Percentiles rank a stretch among this genome's conserved stretches.
Conservation (phyloP, 2,113 vertebrate species). For the Terrapene triunguis region DNA sequence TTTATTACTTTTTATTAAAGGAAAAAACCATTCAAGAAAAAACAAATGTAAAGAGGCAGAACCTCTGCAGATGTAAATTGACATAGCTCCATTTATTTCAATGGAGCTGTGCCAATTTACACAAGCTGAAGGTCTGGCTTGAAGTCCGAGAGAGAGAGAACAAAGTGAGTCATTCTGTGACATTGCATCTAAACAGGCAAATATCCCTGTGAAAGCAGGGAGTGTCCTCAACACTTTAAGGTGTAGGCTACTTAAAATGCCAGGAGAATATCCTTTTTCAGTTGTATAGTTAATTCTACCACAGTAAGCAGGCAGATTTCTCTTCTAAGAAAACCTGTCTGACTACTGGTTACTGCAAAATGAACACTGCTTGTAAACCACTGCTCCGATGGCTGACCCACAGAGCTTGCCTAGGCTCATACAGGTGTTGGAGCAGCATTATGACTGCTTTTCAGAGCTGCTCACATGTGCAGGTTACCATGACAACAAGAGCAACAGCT, state of each 20-base stretch:
- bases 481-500: background rate
- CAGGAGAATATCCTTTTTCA: background rate
- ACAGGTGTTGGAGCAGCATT: background rate
- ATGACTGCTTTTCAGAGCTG: background rate
- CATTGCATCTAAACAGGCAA: background rate
- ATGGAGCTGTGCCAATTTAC: background rate
- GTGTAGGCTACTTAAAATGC: background rate
- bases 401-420: background rate
- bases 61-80: accelerated
- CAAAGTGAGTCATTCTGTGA: background rate
- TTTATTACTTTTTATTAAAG: background rate
- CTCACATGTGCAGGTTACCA: background rate
- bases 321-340: background rate
- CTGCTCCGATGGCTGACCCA: accelerated
- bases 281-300: background rate
- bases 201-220: background rate
- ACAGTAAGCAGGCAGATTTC: background rate
- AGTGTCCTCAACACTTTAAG: background rate
- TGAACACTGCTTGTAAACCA: background rate
- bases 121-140: accelerated
- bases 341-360: background rate
- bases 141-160: accelerated
- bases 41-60: background rate
- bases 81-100: background rate
- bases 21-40: background rate